A percentile compares a stretch with the other conserved stretches of the same genome.
phyloP scores from a whole-genome alignment of 2,888 invertebrate genomes.

The Tinea pellionella region DNA sequence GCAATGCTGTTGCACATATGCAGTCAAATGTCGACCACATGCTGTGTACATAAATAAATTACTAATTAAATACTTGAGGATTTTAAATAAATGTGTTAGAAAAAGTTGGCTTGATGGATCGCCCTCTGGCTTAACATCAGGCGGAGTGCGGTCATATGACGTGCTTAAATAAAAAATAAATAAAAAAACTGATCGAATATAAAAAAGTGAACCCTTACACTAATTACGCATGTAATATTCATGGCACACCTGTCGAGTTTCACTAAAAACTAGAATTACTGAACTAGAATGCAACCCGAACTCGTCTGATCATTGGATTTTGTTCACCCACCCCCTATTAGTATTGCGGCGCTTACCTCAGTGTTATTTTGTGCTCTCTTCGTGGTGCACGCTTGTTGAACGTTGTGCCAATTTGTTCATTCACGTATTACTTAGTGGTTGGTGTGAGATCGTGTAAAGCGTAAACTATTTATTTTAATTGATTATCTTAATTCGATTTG shows the following conservation, averaged over 20 bases:
- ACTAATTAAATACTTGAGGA: neutral
- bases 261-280: constrained; percentile 5
- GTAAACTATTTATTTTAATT: neutral
- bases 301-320: constrained; percentile 2
- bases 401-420: neutral
- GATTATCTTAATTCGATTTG: neutral
- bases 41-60: constrained; percentile 7
- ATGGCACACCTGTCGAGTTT: neutral
- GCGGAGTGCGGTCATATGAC: too few species aligned
- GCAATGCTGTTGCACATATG: neutral
- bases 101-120: neutral
- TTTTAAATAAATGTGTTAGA: neutral
- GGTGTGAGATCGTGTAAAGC: neutral
- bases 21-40: constrained; percentile 1
- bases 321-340: constrained; percentile 1
- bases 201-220: neutral
- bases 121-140: too few species aligned
- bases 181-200: neutral
- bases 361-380: neutral
- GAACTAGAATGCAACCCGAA: constrained; percentile 4
- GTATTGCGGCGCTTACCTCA: neutral
- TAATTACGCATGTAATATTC: constrained; percentile 2
- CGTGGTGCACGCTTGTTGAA: neutral
- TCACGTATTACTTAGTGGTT: neutral
- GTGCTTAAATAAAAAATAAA: too few species aligned